These are phyloP conservation scores for Yponomeuta sedellus DNA, from an alignment of 2,888 invertebrate genomes.

Conservation along the genomic window DNA sequence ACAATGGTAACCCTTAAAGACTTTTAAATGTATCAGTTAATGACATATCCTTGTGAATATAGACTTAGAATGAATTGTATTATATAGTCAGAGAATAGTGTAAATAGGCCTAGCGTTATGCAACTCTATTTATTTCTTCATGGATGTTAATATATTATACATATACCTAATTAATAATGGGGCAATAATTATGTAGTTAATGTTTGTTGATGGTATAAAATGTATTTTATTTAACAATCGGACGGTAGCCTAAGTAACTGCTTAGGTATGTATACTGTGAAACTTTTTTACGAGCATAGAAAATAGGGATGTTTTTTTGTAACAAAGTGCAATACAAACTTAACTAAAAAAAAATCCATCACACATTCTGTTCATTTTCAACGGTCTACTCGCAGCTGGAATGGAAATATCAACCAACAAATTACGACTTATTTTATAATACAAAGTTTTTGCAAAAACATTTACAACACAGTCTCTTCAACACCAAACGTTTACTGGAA, in stretches of 20 bases:
- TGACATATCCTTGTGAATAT: constrained; percentile 71
- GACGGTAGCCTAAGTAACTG: constrained; percentile 35
- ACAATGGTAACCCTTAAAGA: constrained; percentile 27
- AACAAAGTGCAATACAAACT: not conserved
- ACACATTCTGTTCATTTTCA: not conserved
- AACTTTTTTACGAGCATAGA: not conserved
- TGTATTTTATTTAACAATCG: constrained; percentile 14
- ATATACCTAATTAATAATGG: constrained; percentile 27
- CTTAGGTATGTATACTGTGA: not conserved
- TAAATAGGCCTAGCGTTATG: constrained; percentile 39
- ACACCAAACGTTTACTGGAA: too few relatives aligned
- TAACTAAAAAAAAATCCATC: too few relatives aligned
- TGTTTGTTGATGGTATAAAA: constrained; percentile 43
- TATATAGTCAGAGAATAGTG: constrained; percentile 61
- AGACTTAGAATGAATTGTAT: constrained; percentile 56
- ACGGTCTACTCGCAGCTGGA: too few relatives aligned
- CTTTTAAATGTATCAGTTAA: constrained; percentile 60
- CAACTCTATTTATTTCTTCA: constrained; percentile 32
- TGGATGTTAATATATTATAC: constrained; percentile 28
- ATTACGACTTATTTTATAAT: too few relatives aligned
- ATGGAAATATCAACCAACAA: too few relatives aligned
- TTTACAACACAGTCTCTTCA: too few relatives aligned
- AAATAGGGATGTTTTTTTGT: not conserved
- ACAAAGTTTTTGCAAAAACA: too few relatives aligned
- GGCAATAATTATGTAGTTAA: constrained; percentile 60